Conservation (phyloP, 2,113 vertebrate species). For the Copsychus sechellarum region DNA sequence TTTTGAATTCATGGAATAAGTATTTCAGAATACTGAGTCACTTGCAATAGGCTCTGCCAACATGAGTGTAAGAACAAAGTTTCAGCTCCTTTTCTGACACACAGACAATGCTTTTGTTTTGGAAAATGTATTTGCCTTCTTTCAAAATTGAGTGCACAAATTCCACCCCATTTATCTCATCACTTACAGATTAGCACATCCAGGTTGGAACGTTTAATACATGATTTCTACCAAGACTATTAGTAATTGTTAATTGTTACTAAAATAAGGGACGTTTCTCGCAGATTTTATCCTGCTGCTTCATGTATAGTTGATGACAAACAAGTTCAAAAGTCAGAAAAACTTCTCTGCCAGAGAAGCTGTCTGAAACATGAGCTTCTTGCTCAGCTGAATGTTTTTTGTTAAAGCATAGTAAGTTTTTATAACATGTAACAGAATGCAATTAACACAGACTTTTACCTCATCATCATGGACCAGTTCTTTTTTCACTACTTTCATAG, state of each 20-base stretch:
- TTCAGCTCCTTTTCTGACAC: not conserved
- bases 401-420: not conserved
- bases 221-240: not conserved
- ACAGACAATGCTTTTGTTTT: not conserved
- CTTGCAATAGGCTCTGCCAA: not conserved
- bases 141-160: not conserved
- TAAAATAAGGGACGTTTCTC: not conserved
- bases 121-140: not conserved
- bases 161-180: not conserved
- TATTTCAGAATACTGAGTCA: not conserved
- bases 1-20: not conserved
- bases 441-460: conserved; percentile 72
- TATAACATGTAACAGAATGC: not conserved
- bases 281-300: not conserved
- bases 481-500: conserved; percentile 99
- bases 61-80: not conserved
- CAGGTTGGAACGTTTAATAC: not conserved
- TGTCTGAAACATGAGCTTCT: not conserved
- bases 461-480: conserved; percentile 97
- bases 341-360: not conserved
- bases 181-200: not conserved
- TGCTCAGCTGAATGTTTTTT: not conserved
- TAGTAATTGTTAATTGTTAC: not conserved
- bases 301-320: not conserved
- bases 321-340: not conserved